Evolutionary conservation across 2,888 invertebrate species (phyloP).

Genomic region (Yponomeuta malinellus): DNA sequence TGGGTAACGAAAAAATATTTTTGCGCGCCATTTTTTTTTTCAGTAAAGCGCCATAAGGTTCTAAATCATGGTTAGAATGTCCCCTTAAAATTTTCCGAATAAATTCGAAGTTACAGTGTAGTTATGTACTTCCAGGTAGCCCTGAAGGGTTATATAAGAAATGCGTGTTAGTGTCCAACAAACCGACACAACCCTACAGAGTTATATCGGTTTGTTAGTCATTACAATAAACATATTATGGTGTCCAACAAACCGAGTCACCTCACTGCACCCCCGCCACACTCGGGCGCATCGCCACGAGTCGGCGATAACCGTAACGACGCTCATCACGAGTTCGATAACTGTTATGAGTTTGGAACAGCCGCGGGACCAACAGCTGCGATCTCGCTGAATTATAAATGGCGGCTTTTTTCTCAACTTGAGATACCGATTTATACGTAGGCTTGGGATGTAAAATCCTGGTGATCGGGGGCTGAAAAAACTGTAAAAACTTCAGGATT

Average conservation of each 20-base stretch:
- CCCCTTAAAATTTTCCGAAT: too few relatives aligned
- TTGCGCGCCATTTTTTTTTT: too few relatives aligned
- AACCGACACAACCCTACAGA: too few relatives aligned
- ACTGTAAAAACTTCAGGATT: background rate
- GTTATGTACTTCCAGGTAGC: too few relatives aligned
- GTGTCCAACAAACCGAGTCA: background rate
- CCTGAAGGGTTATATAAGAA: too few relatives aligned
- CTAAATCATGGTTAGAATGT: too few relatives aligned
- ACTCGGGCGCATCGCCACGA: background rate
- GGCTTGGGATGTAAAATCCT: background rate
- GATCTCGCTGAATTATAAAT: constrained; percentile 22
- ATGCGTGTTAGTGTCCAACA: too few relatives aligned
- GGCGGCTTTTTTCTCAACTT: background rate
- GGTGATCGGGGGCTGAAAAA: background rate
- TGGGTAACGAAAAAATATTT: too few relatives aligned
- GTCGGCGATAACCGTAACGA: constrained; percentile 52
- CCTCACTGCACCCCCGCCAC: background rate
- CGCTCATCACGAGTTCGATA: constrained; percentile 58
- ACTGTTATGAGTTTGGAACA: constrained; percentile 53
- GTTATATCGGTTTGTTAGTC: too few relatives aligned
- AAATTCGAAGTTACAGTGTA: too few relatives aligned
- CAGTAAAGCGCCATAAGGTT: too few relatives aligned
- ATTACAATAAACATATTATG: too few relatives aligned
- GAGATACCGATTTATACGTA: background rate
- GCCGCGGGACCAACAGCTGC: constrained; percentile 57